Evolutionary conservation across 1,140 invertebrate species (phyloP).

Genomic region (Sarcophaga peregrina): DNA sequence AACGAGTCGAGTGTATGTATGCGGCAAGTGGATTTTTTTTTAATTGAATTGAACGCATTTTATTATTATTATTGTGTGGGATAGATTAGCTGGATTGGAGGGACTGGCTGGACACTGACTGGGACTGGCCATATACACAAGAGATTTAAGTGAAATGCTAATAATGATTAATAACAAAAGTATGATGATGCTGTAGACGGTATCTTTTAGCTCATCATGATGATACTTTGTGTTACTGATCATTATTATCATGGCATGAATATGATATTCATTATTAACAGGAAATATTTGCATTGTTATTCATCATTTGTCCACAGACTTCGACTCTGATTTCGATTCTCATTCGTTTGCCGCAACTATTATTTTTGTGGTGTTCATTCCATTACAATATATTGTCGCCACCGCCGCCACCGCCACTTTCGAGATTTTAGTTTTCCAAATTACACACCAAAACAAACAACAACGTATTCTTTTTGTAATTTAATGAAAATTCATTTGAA

Average conservation of each 20-base stretch:
- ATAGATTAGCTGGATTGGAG: too few species aligned
- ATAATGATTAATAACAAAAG: conserved; percentile 5
- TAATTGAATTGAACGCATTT: conserved; percentile 8
- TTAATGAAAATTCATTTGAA: background rate
- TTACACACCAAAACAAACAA: background rate
- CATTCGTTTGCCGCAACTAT: background rate
- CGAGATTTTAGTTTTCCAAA: background rate
- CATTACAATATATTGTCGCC: background rate
- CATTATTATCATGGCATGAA: background rate
- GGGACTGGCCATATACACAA: background rate
- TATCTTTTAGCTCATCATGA: background rate
- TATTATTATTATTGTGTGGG: background rate
- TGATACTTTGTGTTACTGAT: background rate
- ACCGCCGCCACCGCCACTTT: background rate
- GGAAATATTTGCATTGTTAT: too few species aligned
- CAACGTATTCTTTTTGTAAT: background rate
- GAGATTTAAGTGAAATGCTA: background rate
- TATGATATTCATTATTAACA: too few species aligned
- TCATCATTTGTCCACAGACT: too few species aligned
- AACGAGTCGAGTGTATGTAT: too few species aligned
- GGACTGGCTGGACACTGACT: background rate
- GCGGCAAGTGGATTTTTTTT: background rate
- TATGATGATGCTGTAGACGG: background rate
- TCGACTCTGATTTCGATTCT: background rate
- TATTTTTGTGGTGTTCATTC: background rate